phyloP scores from a whole-genome alignment of 2,113 vertebrate genomes.

The Salvator merianae region DNA sequence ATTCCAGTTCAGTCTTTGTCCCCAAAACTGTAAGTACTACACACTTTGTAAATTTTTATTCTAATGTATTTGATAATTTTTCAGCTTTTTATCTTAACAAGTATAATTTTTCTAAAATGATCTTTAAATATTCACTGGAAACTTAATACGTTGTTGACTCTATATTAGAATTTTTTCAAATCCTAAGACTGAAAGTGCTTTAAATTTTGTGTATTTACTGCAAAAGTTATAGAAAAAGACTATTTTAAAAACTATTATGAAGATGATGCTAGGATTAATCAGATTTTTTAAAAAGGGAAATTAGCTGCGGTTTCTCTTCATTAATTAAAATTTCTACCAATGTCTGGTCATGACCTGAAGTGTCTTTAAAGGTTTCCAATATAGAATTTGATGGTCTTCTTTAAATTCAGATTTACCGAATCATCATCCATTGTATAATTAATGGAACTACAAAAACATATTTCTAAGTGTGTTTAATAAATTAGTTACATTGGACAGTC shows the following conservation, averaged over 20 bases:
- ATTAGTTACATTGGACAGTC: neutral
- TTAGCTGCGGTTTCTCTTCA: neutral
- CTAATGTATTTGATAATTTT: neutral
- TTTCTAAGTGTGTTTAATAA: neutral
- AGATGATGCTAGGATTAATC: neutral
- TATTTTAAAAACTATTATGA: neutral
- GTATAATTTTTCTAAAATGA: neutral
- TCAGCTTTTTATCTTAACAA: neutral
- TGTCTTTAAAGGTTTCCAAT: neutral
- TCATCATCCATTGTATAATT: neutral
- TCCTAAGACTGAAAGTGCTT: neutral
- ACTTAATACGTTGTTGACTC: too few species aligned
- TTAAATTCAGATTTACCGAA: neutral
- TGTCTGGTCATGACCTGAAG: neutral
- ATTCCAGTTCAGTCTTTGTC: constrained; percentile 52
- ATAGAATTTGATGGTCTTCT: neutral
- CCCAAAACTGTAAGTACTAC: constrained; percentile 78
- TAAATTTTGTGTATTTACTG: neutral
- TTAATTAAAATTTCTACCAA: neutral
- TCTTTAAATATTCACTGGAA: neutral
- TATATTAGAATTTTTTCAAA: too few species aligned
- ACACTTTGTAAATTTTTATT: constrained; percentile 29
- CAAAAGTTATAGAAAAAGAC: neutral
- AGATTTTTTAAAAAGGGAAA: neutral
- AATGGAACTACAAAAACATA: neutral